Percentiles rank a stretch among this genome's conserved stretches.
phyloP scores from a whole-genome alignment of 2,113 vertebrate genomes.

The Actenoides lindsayi region DNA sequence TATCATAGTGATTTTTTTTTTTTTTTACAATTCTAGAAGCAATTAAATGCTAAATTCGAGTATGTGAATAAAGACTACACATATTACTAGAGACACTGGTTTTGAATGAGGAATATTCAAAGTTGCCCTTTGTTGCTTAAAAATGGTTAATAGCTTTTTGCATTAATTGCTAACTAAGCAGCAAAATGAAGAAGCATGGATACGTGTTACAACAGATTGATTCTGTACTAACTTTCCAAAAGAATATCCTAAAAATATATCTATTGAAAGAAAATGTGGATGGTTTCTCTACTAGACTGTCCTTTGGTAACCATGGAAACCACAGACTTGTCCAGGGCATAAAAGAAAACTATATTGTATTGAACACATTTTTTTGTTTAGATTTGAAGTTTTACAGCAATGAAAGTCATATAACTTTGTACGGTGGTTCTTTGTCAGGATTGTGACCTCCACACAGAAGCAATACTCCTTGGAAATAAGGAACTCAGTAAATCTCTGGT shows the following conservation, averaged over 20 bases:
- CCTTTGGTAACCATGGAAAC: slow-evolving; percentile 51
- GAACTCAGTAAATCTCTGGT: slow-evolving; percentile 26
- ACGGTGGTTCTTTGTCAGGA: background rate
- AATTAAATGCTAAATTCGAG: background rate
- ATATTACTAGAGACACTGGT: background rate
- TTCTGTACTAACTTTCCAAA: background rate
- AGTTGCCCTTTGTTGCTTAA: background rate
- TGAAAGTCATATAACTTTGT: background rate
- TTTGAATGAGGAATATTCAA: background rate
- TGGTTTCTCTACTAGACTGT: background rate
- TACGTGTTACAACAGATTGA: background rate
- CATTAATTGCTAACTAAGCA: background rate
- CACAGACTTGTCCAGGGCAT: background rate
- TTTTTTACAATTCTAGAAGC: background rate
- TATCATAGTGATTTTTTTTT: background rate
- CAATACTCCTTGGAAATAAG: background rate
- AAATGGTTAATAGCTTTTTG: background rate
- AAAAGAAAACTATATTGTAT: background rate
- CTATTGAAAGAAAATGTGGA: background rate
- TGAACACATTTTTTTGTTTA: slow-evolving; percentile 39
- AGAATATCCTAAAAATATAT: background rate
- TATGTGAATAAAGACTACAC: background rate
- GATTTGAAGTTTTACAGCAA: slow-evolving; percentile 27
- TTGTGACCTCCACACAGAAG: background rate
- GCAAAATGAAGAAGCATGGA: background rate